These are phyloP conservation scores for Borostomias antarcticus DNA, from an alignment of 2,797 vertebrate species.

Conservation along the genomic window DNA sequence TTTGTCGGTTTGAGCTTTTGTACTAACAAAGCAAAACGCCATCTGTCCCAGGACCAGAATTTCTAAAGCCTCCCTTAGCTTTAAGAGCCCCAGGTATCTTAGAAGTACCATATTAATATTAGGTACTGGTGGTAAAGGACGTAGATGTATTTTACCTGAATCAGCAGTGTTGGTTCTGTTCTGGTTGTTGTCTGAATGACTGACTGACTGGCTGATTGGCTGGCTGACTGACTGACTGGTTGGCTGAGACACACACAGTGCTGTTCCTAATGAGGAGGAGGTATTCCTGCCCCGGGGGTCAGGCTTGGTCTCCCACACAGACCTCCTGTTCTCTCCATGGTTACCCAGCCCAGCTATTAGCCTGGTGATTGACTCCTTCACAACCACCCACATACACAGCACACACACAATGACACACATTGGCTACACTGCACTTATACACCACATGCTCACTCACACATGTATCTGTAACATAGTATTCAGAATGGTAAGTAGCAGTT, in stretches of 20 bases:
- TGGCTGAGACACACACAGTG: not conserved
- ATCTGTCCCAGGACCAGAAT: no score
- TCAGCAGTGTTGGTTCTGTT: no score
- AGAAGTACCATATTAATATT: no score
- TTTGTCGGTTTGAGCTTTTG: no score
- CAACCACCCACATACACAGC: no score
- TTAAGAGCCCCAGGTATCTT: no score
- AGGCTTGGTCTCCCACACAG: constrained; percentile 1
- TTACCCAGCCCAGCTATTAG: not conserved
- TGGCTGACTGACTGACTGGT: not conserved
- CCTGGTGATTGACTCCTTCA: no score
- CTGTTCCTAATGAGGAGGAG: not conserved
- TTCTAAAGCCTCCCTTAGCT: no score
- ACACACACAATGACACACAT: not conserved
- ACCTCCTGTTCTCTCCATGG: constrained; percentile 1
- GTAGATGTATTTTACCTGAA: not conserved
- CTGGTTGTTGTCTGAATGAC: not conserved
- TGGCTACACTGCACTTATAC: not conserved
- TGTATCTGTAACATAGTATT: no score
- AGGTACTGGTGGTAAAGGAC: not conserved
- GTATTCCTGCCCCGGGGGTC: not conserved
- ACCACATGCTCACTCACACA: no score
- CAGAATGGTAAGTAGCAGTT: no score
- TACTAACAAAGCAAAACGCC: no score
- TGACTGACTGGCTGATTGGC: not conserved